These are phyloP conservation scores for Amphipoea lucens DNA, from an alignment of 2,888 invertebrate genomes.

Conservation along the genomic window DNA sequence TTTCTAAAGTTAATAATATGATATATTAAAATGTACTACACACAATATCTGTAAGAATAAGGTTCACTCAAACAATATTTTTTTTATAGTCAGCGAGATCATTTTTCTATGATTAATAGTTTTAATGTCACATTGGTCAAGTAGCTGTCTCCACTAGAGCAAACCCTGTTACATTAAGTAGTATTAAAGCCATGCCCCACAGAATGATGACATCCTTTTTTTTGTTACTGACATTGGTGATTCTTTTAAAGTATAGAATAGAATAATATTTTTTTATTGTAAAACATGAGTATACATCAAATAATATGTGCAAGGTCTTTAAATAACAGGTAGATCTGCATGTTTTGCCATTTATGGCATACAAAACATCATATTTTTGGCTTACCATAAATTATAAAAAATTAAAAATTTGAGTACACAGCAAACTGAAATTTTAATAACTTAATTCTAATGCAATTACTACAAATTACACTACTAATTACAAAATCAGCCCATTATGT, in stretches of 20 bases:
- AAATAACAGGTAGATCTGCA: too few relatives aligned
- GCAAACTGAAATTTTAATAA: too few relatives aligned
- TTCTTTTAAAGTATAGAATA: not conserved
- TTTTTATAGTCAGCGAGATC: not conserved
- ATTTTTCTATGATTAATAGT: not conserved
- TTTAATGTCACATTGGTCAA: not conserved
- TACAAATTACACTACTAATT: too few relatives aligned
- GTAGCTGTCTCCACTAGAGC: too few relatives aligned
- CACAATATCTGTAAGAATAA: not conserved
- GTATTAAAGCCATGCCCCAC: not conserved
- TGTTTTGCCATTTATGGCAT: too few relatives aligned
- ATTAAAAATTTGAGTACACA: too few relatives aligned
- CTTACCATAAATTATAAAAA: too few relatives aligned
- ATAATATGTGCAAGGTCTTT: too few relatives aligned
- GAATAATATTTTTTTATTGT: too few relatives aligned
- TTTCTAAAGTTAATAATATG: constrained; percentile 5
- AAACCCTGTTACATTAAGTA: not conserved
- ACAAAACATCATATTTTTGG: too few relatives aligned
- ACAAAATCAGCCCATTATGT: not conserved
- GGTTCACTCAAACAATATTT: not conserved
- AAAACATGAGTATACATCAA: too few relatives aligned
- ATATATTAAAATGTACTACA: not conserved
- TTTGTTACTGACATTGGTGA: not conserved
- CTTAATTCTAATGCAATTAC: too few relatives aligned
- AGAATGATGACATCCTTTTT: not conserved